A percentile compares a stretch with the other conserved stretches of the same genome.
These are phyloP conservation scores for Lota lota DNA, from an alignment of 2,113 vertebrate genomes.

Conservation along the genomic window DNA sequence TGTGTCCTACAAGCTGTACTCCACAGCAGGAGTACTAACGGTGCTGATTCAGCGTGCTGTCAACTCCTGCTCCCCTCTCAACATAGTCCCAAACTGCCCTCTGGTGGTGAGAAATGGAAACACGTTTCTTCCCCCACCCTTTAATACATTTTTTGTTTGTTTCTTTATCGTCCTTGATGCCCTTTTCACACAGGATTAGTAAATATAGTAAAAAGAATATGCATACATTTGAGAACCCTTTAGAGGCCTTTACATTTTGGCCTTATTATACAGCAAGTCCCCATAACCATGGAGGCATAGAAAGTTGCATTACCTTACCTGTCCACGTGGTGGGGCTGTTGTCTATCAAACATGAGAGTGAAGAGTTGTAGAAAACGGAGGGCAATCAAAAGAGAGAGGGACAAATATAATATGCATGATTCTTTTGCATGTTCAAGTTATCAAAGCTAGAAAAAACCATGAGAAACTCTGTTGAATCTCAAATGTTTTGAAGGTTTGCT, in stretches of 20 bases:
- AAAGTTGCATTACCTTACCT: neutral
- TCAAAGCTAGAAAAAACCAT: slow-evolving; percentile 16
- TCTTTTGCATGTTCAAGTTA: slow-evolving; percentile 4
- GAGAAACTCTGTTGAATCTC: slow-evolving; percentile 11
- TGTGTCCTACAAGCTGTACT: neutral
- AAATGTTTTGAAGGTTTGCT: no score
- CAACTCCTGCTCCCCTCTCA: neutral
- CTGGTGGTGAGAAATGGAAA: slow-evolving; percentile 35
- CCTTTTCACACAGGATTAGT: neutral
- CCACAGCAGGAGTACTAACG: neutral
- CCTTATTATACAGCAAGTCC: neutral
- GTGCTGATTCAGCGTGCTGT: neutral
- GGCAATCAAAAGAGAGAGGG: neutral
- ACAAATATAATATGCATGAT: neutral
- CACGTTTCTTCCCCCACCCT: neutral
- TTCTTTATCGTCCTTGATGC: neutral
- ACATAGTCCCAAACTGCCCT: slow-evolving; percentile 30
- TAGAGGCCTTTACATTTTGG: neutral
- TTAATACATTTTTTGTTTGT: neutral
- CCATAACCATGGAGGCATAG: neutral
- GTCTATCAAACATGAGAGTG: slow-evolving; percentile 5
- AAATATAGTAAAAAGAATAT: neutral
- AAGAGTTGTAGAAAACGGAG: neutral
- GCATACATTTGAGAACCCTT: neutral
- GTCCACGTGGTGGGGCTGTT: slow-evolving; percentile 18